Evolutionary conservation across 2,797 vertebrate genomes (phyloP), one percentile per base, ranked within the genome.

Genomic region (Catamblyrhynchus diadema): DNA sequence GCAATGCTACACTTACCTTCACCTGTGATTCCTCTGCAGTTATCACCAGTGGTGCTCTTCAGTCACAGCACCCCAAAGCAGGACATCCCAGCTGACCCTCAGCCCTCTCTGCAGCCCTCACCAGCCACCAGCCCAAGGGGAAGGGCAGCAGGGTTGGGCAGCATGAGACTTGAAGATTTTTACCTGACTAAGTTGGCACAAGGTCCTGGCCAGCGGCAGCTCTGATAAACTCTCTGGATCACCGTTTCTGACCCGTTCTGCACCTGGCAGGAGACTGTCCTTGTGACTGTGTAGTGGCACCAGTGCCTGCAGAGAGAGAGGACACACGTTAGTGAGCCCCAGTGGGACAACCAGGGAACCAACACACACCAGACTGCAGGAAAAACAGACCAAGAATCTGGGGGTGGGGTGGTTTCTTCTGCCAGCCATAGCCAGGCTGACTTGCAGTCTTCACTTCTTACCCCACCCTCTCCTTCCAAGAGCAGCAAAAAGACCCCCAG

Each of bases 111-210:
- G 22, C 59, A 87, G 24, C 12, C 14, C 61, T 18, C 54, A 10
- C 39, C 77, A 73, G 24, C 37, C 61, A 4, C 8, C 60, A 21
- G 4, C 8, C 13, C 7, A 20, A 39, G 4, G 21, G 57, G 32
- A 54, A 59, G 28, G 14, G 10, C 39, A 72, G 35, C 50, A 41
- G 67, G 15, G 19, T 7, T 14, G 50, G 67, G 44, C 37, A 81
- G 41, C 2, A 0, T 0, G 12, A 94, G 62, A 86, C 62, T 53
- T 8, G 23, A 42, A 37, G 62, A 75, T 87, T 94, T 75, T 94
- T 98, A 99, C 99, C 99, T 99, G 97, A 99, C 98, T 89, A 99
- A 97, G 97, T 99, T 99, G 96, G 98, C 96, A 70, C 99, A 99
- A 54, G 99, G 99, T 95, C 99, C 99, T 0, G 99, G 99, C 99